These are phyloP conservation scores for Sminthopsis crassicaudata DNA, from an alignment of 2,113 vertebrate genomes.

Conservation along the genomic window DNA sequence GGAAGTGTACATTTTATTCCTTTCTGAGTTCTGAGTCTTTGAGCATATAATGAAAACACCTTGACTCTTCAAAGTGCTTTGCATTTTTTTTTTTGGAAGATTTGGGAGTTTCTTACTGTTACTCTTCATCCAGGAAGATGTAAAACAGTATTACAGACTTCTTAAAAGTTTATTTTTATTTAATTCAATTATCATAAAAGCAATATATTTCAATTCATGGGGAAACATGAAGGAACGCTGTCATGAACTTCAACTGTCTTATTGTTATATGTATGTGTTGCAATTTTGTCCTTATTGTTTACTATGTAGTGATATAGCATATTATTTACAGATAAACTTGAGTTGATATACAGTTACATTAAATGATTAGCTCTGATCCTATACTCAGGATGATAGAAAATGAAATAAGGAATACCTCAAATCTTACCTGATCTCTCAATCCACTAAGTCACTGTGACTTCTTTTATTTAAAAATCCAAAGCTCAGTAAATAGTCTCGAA, in stretches of 20 bases:
- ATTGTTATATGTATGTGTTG: conserved; percentile 33
- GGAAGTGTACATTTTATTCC: conserved; percentile 15
- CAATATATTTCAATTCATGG: conserved; percentile 44
- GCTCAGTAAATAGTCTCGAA: conserved; percentile 17
- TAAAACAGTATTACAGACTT: conserved; percentile 40
- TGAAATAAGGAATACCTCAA: conserved; percentile 53
- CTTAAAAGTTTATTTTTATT: conserved; percentile 59
- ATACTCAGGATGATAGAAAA: conserved; percentile 61
- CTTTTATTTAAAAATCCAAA: conserved; percentile 12
- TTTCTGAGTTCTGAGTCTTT: conserved; percentile 16
- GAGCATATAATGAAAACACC: conserved; percentile 50
- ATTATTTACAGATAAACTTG: conserved; percentile 53
- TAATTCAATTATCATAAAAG: conserved; percentile 55
- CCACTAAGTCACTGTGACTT: neutral
- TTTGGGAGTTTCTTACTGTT: conserved; percentile 42
- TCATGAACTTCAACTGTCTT: conserved; percentile 58
- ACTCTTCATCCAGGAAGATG: conserved; percentile 30
- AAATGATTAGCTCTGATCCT: conserved; percentile 51
- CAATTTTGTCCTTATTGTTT: conserved; percentile 42
- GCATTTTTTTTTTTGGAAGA: conserved; percentile 55
- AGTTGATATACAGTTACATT: conserved; percentile 59
- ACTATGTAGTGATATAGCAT: conserved; percentile 44
- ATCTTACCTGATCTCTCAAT: conserved; percentile 45
- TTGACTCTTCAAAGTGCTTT: conserved; percentile 49
- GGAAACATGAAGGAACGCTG: conserved; percentile 54